A percentile compares a stretch with the other conserved stretches of the same genome.
These are phyloP conservation scores for Rhadina sibilatrix DNA, from an alignment of 2,113 vertebrate genomes.

Conservation along the genomic window DNA sequence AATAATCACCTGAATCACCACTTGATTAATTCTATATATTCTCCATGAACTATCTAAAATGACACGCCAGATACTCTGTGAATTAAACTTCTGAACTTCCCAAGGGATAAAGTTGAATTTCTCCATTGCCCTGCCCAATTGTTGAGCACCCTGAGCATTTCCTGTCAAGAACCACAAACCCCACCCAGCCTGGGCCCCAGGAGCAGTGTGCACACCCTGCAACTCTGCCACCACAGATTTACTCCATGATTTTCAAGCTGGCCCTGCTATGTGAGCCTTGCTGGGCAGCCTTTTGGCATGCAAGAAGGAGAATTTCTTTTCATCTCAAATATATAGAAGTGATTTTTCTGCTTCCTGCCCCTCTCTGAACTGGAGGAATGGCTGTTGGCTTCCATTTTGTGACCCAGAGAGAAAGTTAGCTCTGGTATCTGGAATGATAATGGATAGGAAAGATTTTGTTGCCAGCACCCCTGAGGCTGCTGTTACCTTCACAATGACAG, in stretches of 20 bases:
- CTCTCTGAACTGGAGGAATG: neutral
- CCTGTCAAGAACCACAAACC: neutral
- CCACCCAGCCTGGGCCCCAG: neutral
- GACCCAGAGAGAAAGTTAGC: neutral
- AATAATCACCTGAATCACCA: neutral
- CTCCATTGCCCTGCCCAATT: rapidly evolving
- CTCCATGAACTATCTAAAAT: neutral
- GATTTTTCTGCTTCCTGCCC: neutral
- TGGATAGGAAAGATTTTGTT: neutral
- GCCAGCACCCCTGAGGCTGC: neutral
- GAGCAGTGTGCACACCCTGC: neutral
- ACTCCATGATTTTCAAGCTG: rapidly evolving
- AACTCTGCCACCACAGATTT: no score
- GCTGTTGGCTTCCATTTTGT: neutral
- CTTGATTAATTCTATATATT: neutral
- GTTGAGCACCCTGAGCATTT: neutral
- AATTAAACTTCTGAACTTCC: neutral
- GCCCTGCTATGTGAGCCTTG: neutral
- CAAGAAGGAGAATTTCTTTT: neutral
- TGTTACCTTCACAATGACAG: neutral
- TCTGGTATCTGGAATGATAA: neutral
- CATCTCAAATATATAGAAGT: neutral
- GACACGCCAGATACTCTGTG: neutral
- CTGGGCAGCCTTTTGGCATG: neutral
- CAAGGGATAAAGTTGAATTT: neutral